These are phyloP conservation scores for Donacobius atricapilla DNA, from an alignment of 2,113 vertebrate species.

Conservation along the genomic window DNA sequence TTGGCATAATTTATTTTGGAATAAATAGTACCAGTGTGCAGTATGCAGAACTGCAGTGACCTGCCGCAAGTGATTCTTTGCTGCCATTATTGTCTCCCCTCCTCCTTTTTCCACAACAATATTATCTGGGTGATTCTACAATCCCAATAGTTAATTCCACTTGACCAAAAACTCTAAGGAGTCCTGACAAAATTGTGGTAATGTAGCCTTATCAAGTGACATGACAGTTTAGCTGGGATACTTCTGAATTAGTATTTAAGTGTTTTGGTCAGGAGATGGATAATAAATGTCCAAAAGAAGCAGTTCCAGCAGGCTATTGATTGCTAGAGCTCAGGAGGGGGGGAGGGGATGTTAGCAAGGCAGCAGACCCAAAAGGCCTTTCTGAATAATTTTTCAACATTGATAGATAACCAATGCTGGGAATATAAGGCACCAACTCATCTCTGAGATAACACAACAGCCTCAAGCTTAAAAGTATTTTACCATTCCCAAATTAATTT, in stretches of 20 bases:
- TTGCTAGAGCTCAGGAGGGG: not conserved
- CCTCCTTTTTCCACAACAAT: not conserved
- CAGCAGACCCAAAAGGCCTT: not conserved
- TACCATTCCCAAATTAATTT: not conserved
- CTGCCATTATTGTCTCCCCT: not conserved
- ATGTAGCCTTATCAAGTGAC: rapidly evolving
- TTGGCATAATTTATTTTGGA: not conserved
- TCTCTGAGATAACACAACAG: not conserved
- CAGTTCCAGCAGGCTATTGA: not conserved
- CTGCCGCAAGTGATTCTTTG: not conserved
- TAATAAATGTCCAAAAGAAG: not conserved
- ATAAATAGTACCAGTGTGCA: not conserved
- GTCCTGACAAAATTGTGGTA: not conserved
- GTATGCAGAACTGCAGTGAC: not conserved
- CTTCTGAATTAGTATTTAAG: not conserved
- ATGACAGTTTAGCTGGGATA: not conserved
- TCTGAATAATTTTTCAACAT: not conserved
- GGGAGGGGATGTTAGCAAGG: not conserved
- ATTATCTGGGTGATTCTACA: not conserved
- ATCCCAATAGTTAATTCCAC: not conserved
- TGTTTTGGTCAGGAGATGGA: not conserved
- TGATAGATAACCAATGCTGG: not conserved
- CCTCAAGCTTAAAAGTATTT: not conserved
- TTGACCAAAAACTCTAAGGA: not conserved
- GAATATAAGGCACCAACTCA: not conserved